Conservation (phyloP, 2,888 invertebrate genomes). For the Lordiphosa fenestrarum region DNA sequence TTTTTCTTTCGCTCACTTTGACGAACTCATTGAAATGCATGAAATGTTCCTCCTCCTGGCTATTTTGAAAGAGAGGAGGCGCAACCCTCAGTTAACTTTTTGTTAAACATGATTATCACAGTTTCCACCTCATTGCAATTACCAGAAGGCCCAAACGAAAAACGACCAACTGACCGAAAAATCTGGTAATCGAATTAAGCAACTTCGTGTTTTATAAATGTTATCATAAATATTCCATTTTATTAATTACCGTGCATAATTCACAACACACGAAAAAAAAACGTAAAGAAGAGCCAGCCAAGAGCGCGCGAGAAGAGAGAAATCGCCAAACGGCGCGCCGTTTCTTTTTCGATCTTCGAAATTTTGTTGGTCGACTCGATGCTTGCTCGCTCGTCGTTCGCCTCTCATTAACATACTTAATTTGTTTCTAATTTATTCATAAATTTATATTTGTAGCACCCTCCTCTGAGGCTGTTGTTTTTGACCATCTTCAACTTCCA, state of each 20-base stretch:
- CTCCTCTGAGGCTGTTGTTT: constrained; percentile 32
- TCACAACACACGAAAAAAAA: constrained; percentile 31
- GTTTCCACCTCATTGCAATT: constrained; percentile 69
- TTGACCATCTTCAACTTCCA: constrained; percentile 15
- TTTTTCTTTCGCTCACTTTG: constrained; percentile 36
- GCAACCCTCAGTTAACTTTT: constrained; percentile 27
- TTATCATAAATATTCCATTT: constrained; percentile 75
- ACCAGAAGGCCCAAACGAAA: constrained; percentile 31
- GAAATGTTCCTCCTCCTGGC: constrained; percentile 36
- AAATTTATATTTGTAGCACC: constrained; percentile 73
- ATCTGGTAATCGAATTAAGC: constrained; percentile 73
- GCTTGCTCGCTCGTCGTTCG: constrained; percentile 24
- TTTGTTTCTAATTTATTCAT: constrained; percentile 75
- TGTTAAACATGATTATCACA: constrained; percentile 73
- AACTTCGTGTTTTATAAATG: constrained; percentile 74
- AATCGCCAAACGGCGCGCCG: constrained; percentile 21
- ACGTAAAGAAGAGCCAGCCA: constrained; percentile 8
- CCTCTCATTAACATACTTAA: constrained; percentile 69
- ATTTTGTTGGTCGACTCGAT: not conserved
- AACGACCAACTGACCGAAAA: constrained; percentile 28
- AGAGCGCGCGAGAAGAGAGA: constrained; percentile 10
- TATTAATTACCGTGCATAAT: constrained; percentile 73
- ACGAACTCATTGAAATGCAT: constrained; percentile 71
- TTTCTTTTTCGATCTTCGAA: constrained; percentile 24
- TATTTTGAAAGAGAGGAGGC: constrained; percentile 7